Base-by-base conservation (phyloP, 2,888 invertebrate species). In the Andrena minutula region DNA sequence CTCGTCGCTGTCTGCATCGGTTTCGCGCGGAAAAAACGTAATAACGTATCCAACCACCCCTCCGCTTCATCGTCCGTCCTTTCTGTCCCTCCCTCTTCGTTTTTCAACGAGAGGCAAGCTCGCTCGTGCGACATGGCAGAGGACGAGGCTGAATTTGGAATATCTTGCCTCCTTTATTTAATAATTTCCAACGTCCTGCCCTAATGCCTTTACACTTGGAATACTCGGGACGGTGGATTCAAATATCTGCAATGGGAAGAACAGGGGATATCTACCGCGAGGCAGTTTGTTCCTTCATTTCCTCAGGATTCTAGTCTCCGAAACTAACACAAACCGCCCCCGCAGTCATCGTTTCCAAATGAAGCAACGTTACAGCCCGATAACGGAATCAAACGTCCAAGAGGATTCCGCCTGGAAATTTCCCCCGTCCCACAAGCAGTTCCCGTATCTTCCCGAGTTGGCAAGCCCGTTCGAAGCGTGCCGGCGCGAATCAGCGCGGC, bases 71-170 rank as follows among this genome's bases (percentile, higher is more conserved):
- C 51, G 8, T 65, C 61, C 69, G 28, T n/a, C 28, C 30, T 16
- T 35, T 56, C 8, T 16, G 20, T 28, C 49, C 35, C 41, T 53
- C 49, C 23, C 5, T 49, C 16, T 47, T 51, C 32, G 47, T 53
- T 12, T 16, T 8, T 12, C 64, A 10, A 75, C 58, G 56, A 16
- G 10, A 82, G 70, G 84, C 84, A 74, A 90, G 87, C 83, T 85
- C 92, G 83, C 84, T 88, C 92, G 92, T 92, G 92, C 92, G 90
- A 82, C 60, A n/a, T 28, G 41, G 66, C 82, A 83, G 84, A 86
- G 82, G 79, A 81, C 89, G 83, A 83, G 78, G 72, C 89, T 90
- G 92, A 92, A 92, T 92, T 92, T 91, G 66, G 89, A 90, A 90
- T 91, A 87, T 84, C 83, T 82, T 82, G 79, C 70, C 66, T 49